Evolutionary conservation across 2,797 vertebrate species (phyloP).

Genomic region (Sebastes trivittatus): DNA sequence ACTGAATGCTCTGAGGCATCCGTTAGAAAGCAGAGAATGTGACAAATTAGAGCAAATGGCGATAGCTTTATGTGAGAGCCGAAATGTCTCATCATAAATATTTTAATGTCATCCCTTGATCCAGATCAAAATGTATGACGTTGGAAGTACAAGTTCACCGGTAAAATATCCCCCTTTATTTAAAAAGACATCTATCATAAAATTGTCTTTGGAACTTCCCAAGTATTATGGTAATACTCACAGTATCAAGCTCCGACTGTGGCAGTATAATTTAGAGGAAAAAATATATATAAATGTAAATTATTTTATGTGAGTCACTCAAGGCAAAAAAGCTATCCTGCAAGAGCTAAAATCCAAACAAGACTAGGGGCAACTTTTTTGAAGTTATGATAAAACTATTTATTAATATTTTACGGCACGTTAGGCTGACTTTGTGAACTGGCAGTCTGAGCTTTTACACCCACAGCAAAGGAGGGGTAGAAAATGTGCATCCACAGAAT

Average conservation of each 20-base stretch:
- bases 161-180: not conserved
- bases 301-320: conserved; percentile 15
- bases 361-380: conserved; percentile 23
- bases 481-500: not conserved
- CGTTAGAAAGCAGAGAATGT: conserved; percentile 20
- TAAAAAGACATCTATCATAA: not conserved
- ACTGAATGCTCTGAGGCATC: not conserved
- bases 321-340: not conserved
- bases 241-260: not conserved
- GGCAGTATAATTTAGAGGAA: not conserved
- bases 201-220: not conserved
- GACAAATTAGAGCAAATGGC: not conserved
- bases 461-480: not conserved
- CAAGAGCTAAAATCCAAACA: conserved; percentile 23
- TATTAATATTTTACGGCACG: conserved; percentile 28
- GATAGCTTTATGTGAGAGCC: not conserved
- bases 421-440: conserved; percentile 30
- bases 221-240: not conserved
- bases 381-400: conserved; percentile 34
- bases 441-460: conserved; percentile 1
- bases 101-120: conserved; percentile 11
- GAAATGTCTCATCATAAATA: conserved; percentile 12
- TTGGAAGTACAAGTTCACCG: not conserved
- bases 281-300: conserved; percentile 8
- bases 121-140: not conserved